Conservation (phyloP, 2,797 vertebrate species). For the Typhlichthys eigenmanni region DNA sequence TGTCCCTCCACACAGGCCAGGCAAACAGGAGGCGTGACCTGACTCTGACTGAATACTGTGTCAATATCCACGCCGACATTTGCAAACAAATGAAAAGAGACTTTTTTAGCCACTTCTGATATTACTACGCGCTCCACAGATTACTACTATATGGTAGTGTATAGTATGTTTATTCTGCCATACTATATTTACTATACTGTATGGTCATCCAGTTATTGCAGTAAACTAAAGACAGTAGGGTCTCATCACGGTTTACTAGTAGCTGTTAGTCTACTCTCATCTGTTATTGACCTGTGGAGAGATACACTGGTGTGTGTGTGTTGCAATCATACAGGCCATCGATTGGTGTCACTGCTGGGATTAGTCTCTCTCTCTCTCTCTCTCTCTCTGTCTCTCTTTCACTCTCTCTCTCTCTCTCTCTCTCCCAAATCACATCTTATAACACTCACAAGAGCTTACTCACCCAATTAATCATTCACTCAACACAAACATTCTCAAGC, state of each 20-base stretch:
- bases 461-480: too few relatives aligned
- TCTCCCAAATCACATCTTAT: not conserved
- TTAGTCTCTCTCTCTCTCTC: conserved; percentile 2
- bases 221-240: conserved; percentile 34
- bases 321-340: conserved; percentile 37
- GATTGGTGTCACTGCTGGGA: conserved; percentile 43
- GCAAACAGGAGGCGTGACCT: not conserved
- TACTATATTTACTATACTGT: too few relatives aligned
- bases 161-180: too few relatives aligned
- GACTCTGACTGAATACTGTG: not conserved
- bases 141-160: too few relatives aligned
- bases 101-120: too few relatives aligned
- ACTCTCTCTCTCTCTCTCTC: conserved; percentile 3
- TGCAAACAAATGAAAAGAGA: too few relatives aligned
- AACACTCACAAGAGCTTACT: not conserved
- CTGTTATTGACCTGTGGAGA: conserved; percentile 65
- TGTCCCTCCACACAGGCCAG: not conserved
- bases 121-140: too few relatives aligned
- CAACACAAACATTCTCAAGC: too few relatives aligned
- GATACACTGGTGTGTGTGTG: conserved; percentile 19
- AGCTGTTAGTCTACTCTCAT: conserved; percentile 40
- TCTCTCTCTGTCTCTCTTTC: conserved; percentile 5
- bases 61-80: conserved; percentile 4
- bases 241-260: conserved; percentile 30
- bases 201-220: conserved; percentile 3